A percentile compares a stretch with the other conserved stretches of the same genome.
Conservation (phyloP, 2,888 invertebrate species). For the Perithous albicinctus region DNA sequence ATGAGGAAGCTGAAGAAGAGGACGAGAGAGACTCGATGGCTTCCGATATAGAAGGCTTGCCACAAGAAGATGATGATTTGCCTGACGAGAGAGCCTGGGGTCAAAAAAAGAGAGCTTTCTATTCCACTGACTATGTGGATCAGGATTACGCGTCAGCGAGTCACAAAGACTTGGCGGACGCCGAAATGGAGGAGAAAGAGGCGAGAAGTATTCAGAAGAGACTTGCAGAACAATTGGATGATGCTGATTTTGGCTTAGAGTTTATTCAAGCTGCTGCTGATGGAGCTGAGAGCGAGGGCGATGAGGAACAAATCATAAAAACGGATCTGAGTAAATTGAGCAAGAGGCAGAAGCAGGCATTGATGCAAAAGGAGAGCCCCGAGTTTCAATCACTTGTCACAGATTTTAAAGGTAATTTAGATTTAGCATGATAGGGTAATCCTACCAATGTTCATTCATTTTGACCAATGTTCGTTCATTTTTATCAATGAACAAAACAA, state of each 20-base stretch:
- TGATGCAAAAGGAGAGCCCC: constrained; percentile 94
- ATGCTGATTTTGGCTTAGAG: constrained; percentile 90
- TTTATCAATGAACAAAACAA: too few relatives aligned
- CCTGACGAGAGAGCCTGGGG: constrained; percentile 96
- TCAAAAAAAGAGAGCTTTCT: constrained; percentile 91
- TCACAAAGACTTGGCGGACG: constrained; percentile 90
- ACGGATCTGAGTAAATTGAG: constrained; percentile 92
- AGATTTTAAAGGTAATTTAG: constrained; percentile 90
- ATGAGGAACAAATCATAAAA: constrained; percentile 87
- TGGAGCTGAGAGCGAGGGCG: constrained; percentile 66
- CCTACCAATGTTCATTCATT: too few relatives aligned
- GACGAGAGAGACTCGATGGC: constrained; percentile 86
- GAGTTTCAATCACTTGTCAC: constrained; percentile 92
- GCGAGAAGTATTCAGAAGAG: constrained; percentile 92
- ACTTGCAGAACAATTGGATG: constrained; percentile 91
- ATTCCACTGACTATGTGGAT: constrained; percentile 95
- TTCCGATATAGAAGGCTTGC: constrained; percentile 90
- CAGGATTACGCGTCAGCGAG: constrained; percentile 90
- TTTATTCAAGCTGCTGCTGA: constrained; percentile 80
- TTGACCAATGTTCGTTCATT: too few relatives aligned
- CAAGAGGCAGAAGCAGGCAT: constrained; percentile 90
- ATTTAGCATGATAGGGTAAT: background rate
- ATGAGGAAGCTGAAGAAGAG: constrained; percentile 85
- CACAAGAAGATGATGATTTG: constrained; percentile 89
- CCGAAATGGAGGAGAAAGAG: constrained; percentile 93